phyloP scores from a whole-genome alignment of 2,113 vertebrate genomes.

The Psilopogon haemacephalus region DNA sequence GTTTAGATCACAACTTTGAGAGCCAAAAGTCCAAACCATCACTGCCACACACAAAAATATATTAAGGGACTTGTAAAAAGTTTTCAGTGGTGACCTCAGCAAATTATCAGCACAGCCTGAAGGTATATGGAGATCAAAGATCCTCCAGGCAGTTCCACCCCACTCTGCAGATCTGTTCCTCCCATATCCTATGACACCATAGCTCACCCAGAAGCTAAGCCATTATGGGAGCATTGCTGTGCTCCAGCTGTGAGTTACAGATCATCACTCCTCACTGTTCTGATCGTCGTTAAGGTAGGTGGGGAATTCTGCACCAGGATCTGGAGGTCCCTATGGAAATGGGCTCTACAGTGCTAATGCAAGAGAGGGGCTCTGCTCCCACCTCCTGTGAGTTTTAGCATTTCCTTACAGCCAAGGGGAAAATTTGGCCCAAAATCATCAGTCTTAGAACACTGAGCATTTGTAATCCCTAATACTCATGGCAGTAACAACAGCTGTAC shows the following conservation, averaged over 20 bases:
- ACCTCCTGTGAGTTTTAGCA: conserved; percentile 7
- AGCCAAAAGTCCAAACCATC: not conserved
- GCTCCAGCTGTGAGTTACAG: not conserved
- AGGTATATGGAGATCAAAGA: accelerated
- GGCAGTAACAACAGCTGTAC: conserved; percentile 18
- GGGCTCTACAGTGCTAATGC: not conserved
- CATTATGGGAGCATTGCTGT: not conserved
- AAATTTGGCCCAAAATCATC: conserved; percentile 17
- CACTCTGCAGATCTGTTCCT: not conserved
- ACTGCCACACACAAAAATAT: not conserved
- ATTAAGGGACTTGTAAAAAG: not conserved
- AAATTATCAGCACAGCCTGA: not conserved
- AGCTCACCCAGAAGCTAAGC: not conserved
- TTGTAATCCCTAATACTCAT: not conserved
- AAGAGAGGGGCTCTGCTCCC: not conserved
- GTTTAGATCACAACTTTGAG: not conserved
- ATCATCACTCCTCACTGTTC: not conserved
- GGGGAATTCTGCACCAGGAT: not conserved
- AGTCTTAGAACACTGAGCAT: conserved; percentile 4
- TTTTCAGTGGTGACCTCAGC: not conserved
- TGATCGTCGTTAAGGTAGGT: not conserved
- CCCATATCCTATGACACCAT: accelerated
- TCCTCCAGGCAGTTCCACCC: not conserved
- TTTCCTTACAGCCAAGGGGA: conserved; percentile 1
- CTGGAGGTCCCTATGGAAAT: not conserved